These are phyloP conservation scores for Dipodomys spectabilis DNA, from an alignment of 2,113 vertebrate species.

Conservation along the genomic window DNA sequence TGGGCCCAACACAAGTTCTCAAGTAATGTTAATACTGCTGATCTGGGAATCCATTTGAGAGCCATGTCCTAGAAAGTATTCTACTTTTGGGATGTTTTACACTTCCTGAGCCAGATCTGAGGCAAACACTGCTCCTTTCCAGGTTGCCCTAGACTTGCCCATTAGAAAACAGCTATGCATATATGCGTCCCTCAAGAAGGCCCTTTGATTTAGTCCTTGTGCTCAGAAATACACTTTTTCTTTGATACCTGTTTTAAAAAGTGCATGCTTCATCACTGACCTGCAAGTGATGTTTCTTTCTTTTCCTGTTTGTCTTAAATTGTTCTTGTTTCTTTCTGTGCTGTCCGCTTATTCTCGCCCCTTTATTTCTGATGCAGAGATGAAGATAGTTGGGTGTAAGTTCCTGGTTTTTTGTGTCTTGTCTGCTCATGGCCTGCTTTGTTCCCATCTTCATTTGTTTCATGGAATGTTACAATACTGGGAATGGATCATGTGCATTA, in stretches of 20 bases:
- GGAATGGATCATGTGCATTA: slow-evolving; percentile 73
- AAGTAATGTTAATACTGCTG: background rate
- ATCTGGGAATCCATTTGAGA: slow-evolving; percentile 25
- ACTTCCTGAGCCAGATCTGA: slow-evolving; percentile 70
- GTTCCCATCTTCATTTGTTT: slow-evolving; percentile 82
- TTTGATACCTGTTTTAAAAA: slow-evolving; percentile 85
- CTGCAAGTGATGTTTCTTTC: slow-evolving; percentile 85
- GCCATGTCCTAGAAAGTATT: slow-evolving; percentile 52
- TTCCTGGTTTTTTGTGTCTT: slow-evolving; percentile 86
- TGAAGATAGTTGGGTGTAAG: slow-evolving; percentile 94
- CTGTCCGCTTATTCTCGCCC: slow-evolving; percentile 82
- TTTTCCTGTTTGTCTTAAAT: slow-evolving; percentile 86
- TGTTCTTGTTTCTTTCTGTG: slow-evolving; percentile 84
- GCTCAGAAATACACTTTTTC: slow-evolving; percentile 83
- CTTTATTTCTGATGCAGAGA: slow-evolving; percentile 90
- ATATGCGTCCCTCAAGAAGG: slow-evolving; percentile 73
- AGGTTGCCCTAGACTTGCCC: slow-evolving; percentile 74
- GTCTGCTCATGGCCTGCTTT: slow-evolving; percentile 86
- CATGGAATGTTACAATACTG: slow-evolving; percentile 84
- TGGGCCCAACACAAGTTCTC: background rate
- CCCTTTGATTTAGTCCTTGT: slow-evolving; percentile 71
- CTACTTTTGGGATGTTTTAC: slow-evolving; percentile 49
- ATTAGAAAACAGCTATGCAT: slow-evolving; percentile 78
- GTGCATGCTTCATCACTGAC: slow-evolving; percentile 85
- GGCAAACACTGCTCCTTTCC: slow-evolving; percentile 72